Evolutionary conservation across 2,888 invertebrate species (phyloP).

Genomic region (Philonicus albiceps): DNA sequence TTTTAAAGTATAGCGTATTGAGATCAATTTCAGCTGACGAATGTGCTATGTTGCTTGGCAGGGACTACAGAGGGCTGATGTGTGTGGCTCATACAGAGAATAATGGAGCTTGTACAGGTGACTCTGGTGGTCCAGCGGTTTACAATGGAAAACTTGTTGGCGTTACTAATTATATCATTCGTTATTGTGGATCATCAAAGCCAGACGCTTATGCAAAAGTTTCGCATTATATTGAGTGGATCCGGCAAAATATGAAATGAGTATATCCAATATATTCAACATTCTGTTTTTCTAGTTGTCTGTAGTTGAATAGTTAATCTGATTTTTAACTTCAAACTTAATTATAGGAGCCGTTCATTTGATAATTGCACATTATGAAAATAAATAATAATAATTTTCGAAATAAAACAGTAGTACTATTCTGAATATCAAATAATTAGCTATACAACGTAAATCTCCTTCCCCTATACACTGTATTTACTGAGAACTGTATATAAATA

Average conservation of each 20-base stretch:
- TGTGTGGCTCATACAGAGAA: neutral
- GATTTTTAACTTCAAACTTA: too few relatives aligned
- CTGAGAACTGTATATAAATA: too few relatives aligned
- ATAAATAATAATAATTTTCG: too few relatives aligned
- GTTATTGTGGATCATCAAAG: constrained; percentile 53
- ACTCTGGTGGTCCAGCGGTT: neutral
- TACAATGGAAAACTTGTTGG: constrained; percentile 51
- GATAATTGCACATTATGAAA: too few relatives aligned
- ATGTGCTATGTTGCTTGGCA: constrained; percentile 40
- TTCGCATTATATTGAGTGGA: constrained; percentile 47
- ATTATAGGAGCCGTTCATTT: too few relatives aligned
- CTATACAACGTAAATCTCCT: too few relatives aligned
- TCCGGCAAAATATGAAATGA: neutral
- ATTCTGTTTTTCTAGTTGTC: too few relatives aligned
- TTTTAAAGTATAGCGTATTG: constrained; percentile 53
- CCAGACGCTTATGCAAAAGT: constrained; percentile 59
- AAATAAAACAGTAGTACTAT: too few relatives aligned
- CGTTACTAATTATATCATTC: constrained; percentile 55
- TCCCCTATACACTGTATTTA: too few relatives aligned
- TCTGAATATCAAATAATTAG: too few relatives aligned
- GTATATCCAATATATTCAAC: neutral
- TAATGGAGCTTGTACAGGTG: neutral
- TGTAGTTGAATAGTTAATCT: too few relatives aligned
- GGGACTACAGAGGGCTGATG: neutral
- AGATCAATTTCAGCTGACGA: constrained; percentile 37